Percentiles rank a stretch among this genome's conserved stretches.
Conservation (phyloP, 2,888 invertebrate genomes). For the Diarsia rubi region DNA sequence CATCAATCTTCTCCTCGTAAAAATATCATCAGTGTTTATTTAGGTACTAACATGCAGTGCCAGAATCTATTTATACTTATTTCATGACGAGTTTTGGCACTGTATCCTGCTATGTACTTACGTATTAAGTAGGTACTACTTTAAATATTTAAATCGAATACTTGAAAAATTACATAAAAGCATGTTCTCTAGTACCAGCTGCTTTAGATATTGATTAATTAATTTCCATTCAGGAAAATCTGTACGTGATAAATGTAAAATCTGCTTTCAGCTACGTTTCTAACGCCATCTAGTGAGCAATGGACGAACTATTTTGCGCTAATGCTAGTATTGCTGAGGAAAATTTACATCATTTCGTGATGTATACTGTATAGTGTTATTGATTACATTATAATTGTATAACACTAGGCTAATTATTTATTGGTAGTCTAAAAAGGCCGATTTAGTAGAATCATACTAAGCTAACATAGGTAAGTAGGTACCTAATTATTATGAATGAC, state of each 20-base stretch:
- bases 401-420: no score
- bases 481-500: not conserved
- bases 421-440: not conserved
- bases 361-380: no score
- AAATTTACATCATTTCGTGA: not conserved
- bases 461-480: no score
- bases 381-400: no score
- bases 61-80: conserved; percentile 35
- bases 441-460: not conserved
- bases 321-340: not conserved
- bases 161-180: not conserved
- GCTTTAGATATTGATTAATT: not conserved
- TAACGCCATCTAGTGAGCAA: conserved; percentile 42
- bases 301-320: conserved; percentile 3
- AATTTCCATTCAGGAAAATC: not conserved
- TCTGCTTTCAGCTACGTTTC: not conserved
- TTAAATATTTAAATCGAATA: not conserved
- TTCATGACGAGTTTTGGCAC: not conserved
- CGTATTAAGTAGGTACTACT: not conserved
- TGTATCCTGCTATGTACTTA: not conserved
- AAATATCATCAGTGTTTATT: conserved; percentile 3
- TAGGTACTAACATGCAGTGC: conserved; percentile 1
- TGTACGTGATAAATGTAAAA: not conserved
- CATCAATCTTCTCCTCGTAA: not conserved
- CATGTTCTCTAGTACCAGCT: not conserved